Conservation (phyloP, 2,113 vertebrate genomes). For the Oceanodroma tethys region DNA sequence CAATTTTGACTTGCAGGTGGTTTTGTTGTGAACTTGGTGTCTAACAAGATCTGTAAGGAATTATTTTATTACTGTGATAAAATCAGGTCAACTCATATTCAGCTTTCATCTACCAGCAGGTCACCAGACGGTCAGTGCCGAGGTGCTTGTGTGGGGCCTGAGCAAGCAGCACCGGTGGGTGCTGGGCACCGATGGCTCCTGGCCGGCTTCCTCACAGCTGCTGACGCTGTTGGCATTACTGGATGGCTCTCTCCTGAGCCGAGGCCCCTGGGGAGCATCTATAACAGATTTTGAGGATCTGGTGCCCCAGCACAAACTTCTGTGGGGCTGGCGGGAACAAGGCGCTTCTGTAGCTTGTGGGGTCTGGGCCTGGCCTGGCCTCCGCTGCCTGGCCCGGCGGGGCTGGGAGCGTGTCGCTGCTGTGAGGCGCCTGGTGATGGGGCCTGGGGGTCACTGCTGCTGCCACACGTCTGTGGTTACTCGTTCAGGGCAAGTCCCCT, state of each 20-base stretch:
- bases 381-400: accelerated
- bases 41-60: background rate
- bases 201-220: accelerated
- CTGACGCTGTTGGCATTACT: accelerated
- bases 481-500: accelerated
- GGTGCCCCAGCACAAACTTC: background rate
- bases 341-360: accelerated
- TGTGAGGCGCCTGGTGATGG: background rate
- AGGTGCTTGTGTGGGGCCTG: background rate
- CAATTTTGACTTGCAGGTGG: background rate
- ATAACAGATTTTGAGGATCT: background rate
- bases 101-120: background rate
- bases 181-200: background rate
- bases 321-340: background rate
- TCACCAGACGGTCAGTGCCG: background rate
- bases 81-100: accelerated
- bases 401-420: background rate
- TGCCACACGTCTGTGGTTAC: accelerated
- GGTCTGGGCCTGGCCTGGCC: background rate
- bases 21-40: background rate
- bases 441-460: background rate
- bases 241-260: accelerated
- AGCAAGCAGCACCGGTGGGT: accelerated
- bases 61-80: background rate
- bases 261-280: background rate